Evolutionary conservation across 2,888 invertebrate species (phyloP).

Genomic region (Platerodrilus igneus): DNA sequence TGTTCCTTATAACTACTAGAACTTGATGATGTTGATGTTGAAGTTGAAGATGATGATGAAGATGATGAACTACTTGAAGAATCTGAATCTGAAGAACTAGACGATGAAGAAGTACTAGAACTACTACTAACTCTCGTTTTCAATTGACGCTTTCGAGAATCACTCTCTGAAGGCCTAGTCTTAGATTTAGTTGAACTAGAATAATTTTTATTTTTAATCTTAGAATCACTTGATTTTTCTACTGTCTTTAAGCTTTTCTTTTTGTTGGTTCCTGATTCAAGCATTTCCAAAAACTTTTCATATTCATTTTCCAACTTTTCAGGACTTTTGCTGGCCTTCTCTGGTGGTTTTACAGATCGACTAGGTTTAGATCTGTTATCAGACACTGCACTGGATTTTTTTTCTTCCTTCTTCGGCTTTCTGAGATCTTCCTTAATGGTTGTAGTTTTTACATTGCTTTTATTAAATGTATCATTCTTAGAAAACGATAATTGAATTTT

Average conservation of each 20-base stretch:
- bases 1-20: slow-evolving; percentile 11
- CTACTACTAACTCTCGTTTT: slow-evolving; percentile 21
- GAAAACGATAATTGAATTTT: no score
- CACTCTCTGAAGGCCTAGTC: slow-evolving; percentile 8
- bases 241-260: slow-evolving; percentile 1
- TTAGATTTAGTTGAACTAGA: no score
- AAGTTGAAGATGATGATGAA: slow-evolving; percentile 24
- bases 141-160: slow-evolving; percentile 7
- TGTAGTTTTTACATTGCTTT: no score
- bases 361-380: no score
- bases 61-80: slow-evolving; percentile 24
- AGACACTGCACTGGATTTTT: no score
- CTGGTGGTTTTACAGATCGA: background rate
- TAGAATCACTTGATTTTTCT: slow-evolving; percentile 3
- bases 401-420: background rate
- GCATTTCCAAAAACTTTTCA: slow-evolving; percentile 57
- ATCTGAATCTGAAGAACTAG: slow-evolving; percentile 27
- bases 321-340: slow-evolving; percentile 10
- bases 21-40: slow-evolving; percentile 23
- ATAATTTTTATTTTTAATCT: background rate
- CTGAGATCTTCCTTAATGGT: no score
- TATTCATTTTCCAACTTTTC: slow-evolving; percentile 48
- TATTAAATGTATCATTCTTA: no score
- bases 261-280: slow-evolving; percentile 40
- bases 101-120: slow-evolving; percentile 19